Evolutionary conservation across 2,888 invertebrate genomes (phyloP).

Genomic region (Cantharis lateralis): DNA sequence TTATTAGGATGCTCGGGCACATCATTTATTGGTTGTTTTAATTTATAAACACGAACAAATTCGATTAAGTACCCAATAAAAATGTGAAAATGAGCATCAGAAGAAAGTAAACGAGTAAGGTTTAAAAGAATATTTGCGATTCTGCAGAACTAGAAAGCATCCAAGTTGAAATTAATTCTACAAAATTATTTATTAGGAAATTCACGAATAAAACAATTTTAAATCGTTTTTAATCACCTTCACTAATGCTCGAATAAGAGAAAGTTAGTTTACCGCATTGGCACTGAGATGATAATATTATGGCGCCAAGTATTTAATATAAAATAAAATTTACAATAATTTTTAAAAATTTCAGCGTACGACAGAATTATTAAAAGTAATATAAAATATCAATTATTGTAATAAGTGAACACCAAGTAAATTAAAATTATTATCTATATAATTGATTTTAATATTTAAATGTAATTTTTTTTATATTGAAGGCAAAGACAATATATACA

Average conservation of each 20-base stretch:
- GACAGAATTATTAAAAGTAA: neutral
- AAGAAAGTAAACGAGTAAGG: neutral
- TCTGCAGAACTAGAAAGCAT: neutral
- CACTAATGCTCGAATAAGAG: neutral
- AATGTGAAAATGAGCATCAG: neutral
- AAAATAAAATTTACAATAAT: neutral
- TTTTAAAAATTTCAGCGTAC: neutral
- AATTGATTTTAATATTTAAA: no score
- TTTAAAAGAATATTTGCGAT: neutral
- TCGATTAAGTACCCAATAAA: neutral
- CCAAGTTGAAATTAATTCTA: neutral
- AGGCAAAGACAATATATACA: no score
- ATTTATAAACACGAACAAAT: slow-evolving; percentile 1
- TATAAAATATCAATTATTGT: no score
- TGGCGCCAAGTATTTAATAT: neutral
- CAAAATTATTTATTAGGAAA: neutral
- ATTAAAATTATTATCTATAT: no score
- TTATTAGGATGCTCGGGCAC: neutral
- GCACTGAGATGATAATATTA: neutral
- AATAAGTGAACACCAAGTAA: no score
- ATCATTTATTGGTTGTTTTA: neutral
- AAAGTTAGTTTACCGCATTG: neutral
- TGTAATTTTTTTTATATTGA: no score
- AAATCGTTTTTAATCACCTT: neutral
- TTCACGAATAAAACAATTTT: slow-evolving; percentile 2